Evolutionary conservation across 2,888 invertebrate genomes (phyloP).

Genomic region (Phyto melanocephala): DNA sequence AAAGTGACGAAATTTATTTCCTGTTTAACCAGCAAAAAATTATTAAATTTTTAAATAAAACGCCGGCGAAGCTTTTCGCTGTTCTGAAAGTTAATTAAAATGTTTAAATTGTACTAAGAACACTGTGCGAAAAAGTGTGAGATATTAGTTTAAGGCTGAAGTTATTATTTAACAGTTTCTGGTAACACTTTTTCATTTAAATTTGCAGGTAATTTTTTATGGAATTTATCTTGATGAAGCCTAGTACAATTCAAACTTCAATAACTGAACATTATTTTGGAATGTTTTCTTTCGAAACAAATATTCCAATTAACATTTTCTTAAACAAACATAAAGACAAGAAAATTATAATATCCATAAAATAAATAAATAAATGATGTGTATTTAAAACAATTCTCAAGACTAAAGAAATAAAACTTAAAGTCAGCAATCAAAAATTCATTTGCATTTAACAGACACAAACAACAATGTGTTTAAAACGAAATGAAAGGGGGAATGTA

Average conservation of each 20-base stretch:
- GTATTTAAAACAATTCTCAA: slow-evolving; percentile 23
- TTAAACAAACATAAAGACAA: slow-evolving; percentile 49
- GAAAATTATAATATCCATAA: slow-evolving; percentile 48
- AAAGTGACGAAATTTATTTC: slow-evolving; percentile 59
- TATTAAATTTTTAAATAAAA: neutral
- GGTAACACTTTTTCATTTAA: no score
- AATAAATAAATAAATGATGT: slow-evolving; percentile 48
- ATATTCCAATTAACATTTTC: slow-evolving; percentile 45
- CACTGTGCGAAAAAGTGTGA: no score
- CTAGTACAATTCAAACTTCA: no score
- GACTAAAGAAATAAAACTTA: neutral
- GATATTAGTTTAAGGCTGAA: no score
- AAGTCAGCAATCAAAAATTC: slow-evolving; percentile 45
- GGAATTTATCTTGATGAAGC: no score
- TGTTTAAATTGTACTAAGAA: no score
- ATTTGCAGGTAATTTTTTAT: no score
- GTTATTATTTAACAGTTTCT: no score
- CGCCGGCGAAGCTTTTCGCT: neutral
- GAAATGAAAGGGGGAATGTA: neutral
- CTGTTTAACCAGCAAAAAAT: slow-evolving; percentile 28
- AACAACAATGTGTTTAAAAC: neutral
- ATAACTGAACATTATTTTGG: neutral
- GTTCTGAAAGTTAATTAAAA: no score
- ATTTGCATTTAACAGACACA: slow-evolving; percentile 36
- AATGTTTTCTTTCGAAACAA: neutral